Evolutionary conservation across 30 jellyfish, hydroid and myxozoan genomes (phyloP), one percentile per base, ranked within the genome.

Genomic region (Cassiopea xamachana): DNA sequence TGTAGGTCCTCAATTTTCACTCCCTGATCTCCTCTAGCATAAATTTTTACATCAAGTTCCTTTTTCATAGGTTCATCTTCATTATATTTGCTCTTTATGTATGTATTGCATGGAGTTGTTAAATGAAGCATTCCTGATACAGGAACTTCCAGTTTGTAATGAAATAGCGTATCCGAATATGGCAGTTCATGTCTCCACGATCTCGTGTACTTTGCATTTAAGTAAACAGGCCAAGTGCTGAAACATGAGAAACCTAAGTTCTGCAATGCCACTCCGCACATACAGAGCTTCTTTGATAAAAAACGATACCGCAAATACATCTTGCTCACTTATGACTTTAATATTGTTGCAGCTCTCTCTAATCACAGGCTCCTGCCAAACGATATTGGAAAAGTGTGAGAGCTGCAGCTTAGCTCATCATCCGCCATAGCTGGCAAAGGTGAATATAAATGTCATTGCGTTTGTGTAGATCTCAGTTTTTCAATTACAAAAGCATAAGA

Each of bases 111-210:
- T 27, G 87, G 86, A 49, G 83, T 77, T 62, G 75, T 49, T 43
- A 88, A 50, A 70, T 88, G 89, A 39, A 88, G 62, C 86, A 88
- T 80, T 48, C 95, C 95, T 19, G 7, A n/a, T 15, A 76, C 48
- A 9, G 86, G 87, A 1, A 88, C 95, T 59, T 88, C 95, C 83
- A 77, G 50, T 14, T 88, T 18, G 19, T 88, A 88, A 51, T 50
- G 74, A 39, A 88, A 88, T 43, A 88, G 27, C 8, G 71, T 59
- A 44, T 88, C 95, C 13, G 95, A 88, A 44, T 69, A 81, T 9
- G 84, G 75, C 5, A 79, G 58, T 68, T 82, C 87, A 46, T 48
- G 80, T 69, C 83, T 82, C 95, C 95, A 88, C 1, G 85, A 13
- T 39, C 73, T n/a, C 27, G 48, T 86, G 82, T 60, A 71, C 71